A percentile compares a stretch with the other conserved stretches of the same genome.
These are phyloP conservation scores for Cydia pomonella DNA, from an alignment of 1,140 invertebrate species.

Conservation along the genomic window DNA sequence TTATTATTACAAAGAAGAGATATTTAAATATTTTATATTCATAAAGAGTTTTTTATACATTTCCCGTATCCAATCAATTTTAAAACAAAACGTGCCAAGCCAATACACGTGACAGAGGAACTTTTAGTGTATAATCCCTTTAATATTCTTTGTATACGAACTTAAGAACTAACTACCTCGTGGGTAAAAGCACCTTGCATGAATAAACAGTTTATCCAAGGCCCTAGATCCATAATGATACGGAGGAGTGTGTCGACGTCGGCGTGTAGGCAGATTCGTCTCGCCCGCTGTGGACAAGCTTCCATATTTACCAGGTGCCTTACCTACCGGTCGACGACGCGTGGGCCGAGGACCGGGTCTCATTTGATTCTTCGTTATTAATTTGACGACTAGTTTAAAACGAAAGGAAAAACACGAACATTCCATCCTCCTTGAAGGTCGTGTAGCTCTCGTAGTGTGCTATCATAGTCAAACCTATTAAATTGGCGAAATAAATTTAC, in stretches of 20 bases:
- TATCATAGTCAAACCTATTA: neutral
- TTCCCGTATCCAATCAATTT: neutral
- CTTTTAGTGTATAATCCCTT: neutral
- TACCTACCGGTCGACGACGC: constrained; percentile 76
- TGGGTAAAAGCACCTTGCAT: constrained; percentile 21
- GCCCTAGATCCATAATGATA: constrained; percentile 29
- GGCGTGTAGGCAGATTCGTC: constrained; percentile 72
- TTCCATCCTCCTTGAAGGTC: constrained; percentile 20
- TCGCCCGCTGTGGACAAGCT: constrained; percentile 70
- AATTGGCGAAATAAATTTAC: neutral
- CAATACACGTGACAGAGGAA: neutral
- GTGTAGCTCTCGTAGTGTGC: neutral
- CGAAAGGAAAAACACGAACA: constrained; percentile 30
- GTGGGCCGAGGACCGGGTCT: constrained; percentile 66
- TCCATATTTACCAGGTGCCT: constrained; percentile 77
- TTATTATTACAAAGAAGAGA: neutral
- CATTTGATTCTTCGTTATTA: constrained; percentile 62
- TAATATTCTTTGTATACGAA: neutral
- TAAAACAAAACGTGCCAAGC: neutral
- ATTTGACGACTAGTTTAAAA: constrained; percentile 57
- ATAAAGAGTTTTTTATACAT: neutral
- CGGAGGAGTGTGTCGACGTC: constrained; percentile 33
- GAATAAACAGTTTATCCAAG: constrained; percentile 16
- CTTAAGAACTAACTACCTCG: neutral
- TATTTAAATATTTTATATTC: too few species aligned